Evolutionary conservation across 2,113 vertebrate species (phyloP).

Genomic region (Hemiscyllium ocellatum): DNA sequence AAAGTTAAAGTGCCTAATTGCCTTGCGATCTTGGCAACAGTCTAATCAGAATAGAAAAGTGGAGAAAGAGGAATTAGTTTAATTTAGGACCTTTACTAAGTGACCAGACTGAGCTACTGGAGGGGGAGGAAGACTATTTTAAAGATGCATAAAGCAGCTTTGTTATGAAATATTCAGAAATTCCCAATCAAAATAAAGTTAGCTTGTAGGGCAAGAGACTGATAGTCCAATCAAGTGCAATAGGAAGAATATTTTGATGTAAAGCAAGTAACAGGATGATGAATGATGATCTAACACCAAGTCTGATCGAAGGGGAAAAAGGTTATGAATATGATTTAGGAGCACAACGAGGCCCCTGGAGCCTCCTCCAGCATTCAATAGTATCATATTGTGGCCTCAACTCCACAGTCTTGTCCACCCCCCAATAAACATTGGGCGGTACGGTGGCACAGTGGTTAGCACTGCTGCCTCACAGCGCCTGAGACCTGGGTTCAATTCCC

Average conservation of each 20-base stretch:
- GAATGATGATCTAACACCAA: not conserved
- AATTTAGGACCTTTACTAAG: not conserved
- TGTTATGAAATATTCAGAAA: not conserved
- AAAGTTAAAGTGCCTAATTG: not conserved
- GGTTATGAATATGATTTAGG: not conserved
- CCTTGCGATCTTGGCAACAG: not conserved
- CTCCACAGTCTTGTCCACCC: too few relatives aligned
- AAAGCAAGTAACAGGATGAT: not conserved
- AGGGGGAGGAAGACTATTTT: not conserved
- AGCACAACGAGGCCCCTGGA: too few relatives aligned
- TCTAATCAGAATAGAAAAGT: not conserved
- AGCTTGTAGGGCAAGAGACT: not conserved
- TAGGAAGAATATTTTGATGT: not conserved
- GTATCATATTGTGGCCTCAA: too few relatives aligned
- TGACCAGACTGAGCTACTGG: not conserved
- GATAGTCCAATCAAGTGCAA: not conserved
- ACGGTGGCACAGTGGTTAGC: too few relatives aligned
- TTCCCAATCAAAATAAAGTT: not conserved
- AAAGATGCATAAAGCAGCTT: not conserved
- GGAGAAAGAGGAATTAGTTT: not conserved
- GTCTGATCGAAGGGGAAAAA: not conserved
- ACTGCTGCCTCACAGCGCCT: too few relatives aligned
- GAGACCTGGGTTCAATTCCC: too few relatives aligned
- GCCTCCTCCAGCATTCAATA: too few relatives aligned
- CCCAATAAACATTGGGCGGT: too few relatives aligned